Base-by-base conservation (phyloP, 2,888 invertebrate species). In the Troilus luridus region DNA sequence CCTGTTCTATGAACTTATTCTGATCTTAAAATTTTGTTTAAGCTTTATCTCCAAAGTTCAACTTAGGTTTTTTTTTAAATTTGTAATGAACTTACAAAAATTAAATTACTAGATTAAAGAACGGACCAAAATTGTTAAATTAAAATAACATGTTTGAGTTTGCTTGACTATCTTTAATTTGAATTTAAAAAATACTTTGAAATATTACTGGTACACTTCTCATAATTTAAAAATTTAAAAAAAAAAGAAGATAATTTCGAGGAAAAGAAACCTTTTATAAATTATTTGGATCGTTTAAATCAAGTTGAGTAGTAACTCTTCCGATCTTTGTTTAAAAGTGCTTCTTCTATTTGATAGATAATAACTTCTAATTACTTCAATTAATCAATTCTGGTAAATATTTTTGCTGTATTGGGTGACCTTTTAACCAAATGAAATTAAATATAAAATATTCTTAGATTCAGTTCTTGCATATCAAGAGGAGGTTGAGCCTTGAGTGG, bases 401-500 rank as follows among this genome's bases (percentile, higher is more conserved):
- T 85, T 56, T 85, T 85, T 41, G 0, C 11, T 85, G 85, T 85
- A 85, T 85, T 85, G 85, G 85, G 85, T 85, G 12, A 21, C 56
- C 56, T 85, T 56, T 85, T 11, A n/a, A n/a, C n/a, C 5, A 58
- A 56, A 12, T 56, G n/a, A 85, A 56, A 11, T 85, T 21, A 17
- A 81, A 67, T 81, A 41, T 72, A 72, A 89, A 59, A 24, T 64
- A 17, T 88, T 41, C 8, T 77, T 77, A 41, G 17, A 77, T 17
- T 77, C 27, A 77, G 14, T 77, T 77, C 5, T 88, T 60, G 14
- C 59, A 62, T 41, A 8, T n/a, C 9, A 62, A 62, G 62, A 90
- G 90, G 90, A 90, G 90, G 90, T 88, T 85, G 81, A 88, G 90
- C 90, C 88, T 90, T 90, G 90, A 64, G 90, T 90, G 90, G 90